A percentile compares a stretch with the other conserved stretches of the same genome.
These are phyloP conservation scores for Gerris lacustris DNA, from an alignment of 2,888 invertebrate genomes.

Conservation along the genomic window DNA sequence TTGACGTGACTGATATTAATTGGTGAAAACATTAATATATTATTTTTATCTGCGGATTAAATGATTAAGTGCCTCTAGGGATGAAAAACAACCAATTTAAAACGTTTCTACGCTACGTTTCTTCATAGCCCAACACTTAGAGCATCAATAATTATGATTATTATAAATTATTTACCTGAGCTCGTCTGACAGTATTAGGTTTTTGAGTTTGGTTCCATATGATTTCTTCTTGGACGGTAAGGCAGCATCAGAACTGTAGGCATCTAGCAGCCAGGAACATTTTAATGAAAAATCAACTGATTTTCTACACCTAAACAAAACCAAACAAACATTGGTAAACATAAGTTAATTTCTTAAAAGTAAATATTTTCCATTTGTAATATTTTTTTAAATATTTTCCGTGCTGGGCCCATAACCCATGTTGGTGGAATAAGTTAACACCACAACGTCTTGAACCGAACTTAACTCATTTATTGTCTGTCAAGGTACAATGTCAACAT, in stretches of 20 bases:
- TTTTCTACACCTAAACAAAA: conserved; percentile 62
- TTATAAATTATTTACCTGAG: conserved; percentile 24
- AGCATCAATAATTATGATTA: too few relatives aligned
- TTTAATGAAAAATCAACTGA: conserved; percentile 92
- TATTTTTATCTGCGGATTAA: too few relatives aligned
- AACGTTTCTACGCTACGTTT: too few relatives aligned
- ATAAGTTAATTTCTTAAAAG: neutral
- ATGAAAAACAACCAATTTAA: too few relatives aligned
- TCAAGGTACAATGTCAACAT: too few relatives aligned
- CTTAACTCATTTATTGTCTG: too few relatives aligned
- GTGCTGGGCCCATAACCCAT: neutral
- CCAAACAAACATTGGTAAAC: neutral
- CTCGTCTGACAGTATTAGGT: conserved; percentile 55
- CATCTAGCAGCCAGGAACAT: conserved; percentile 91
- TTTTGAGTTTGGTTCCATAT: conserved; percentile 59
- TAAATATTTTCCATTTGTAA: neutral
- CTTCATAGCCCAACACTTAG: too few relatives aligned
- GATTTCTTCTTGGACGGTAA: conserved; percentile 57
- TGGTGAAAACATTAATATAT: too few relatives aligned
- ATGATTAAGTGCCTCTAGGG: too few relatives aligned
- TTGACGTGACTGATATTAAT: too few relatives aligned
- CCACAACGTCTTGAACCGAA: too few relatives aligned
- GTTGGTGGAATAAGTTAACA: too few relatives aligned
- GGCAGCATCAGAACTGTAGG: conserved; percentile 68
- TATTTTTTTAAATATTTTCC: neutral